Evolutionary conservation across 1,140 invertebrate genomes (phyloP), one percentile per base, ranked within the genome.

Genomic region (Meloidogyne chitwoodi): DNA sequence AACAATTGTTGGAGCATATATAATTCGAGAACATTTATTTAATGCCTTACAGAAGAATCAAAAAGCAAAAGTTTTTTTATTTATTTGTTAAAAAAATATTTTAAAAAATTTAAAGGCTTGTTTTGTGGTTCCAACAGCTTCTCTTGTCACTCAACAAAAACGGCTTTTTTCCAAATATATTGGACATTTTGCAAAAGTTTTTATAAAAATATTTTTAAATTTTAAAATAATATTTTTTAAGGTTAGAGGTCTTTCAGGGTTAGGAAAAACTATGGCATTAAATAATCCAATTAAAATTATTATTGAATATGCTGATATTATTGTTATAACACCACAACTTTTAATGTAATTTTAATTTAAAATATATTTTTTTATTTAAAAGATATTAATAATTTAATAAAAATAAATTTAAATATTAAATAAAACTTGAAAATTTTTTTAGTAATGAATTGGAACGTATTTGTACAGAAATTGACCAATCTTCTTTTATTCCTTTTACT

Each of bases 1-100:
- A 71, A 82, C 80, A 4, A 71, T 82, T 31, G 77, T 82, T 29
- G 80, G 80, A 0, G 73, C 75, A 19, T 74, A 82, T 34, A 77
- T 82, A 3, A 80, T 82, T 24, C 48, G 74, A 22, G 77, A 82
- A 19, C 80, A 82, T 56, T 34, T 80, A 29, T 61, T 31, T 77
- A 34, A 16, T 14, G 26, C 29, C 19, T 14, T 44, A 31, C 10
- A 19, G 8, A 56, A 38, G 31, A 3, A 76, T 0, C 2, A 29
- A 16, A 27, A 27, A 62, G 24, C 29, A 62, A 16, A 38, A 27
- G 69, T 65, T 29, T 56, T 56, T 48, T 22, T 19, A 16, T 19
- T 8, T 68, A 24, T 64, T 63, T 70, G 10, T 68, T n/a, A 34
- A 26, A 38, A 64, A 34, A 66, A 14, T 16, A 14, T 29, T 29